phyloP scores from a whole-genome alignment of 2,797 vertebrate species.

The Periophthalmus magnuspinnatus region DNA sequence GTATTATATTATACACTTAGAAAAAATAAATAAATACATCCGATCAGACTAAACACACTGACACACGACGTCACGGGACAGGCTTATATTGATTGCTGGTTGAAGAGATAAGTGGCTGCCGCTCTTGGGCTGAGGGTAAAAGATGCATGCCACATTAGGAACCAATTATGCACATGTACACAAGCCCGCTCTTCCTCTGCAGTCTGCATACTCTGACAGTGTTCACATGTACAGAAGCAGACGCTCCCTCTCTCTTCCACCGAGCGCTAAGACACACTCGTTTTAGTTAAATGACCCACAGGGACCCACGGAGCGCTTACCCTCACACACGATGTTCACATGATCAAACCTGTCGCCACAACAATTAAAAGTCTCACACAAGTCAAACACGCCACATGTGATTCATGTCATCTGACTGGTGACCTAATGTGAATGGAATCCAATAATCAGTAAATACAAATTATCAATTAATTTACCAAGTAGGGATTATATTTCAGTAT shows the following conservation, averaged over 20 bases:
- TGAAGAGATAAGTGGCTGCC: slow-evolving; percentile 68
- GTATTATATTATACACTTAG: too few relatives aligned
- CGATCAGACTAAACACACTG: too few relatives aligned
- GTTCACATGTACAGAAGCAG: background rate
- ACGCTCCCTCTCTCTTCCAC: slow-evolving; percentile 41
- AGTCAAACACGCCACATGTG: background rate
- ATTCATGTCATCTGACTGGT: background rate
- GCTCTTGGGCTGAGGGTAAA: slow-evolving; percentile 63
- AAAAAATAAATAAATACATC: too few relatives aligned
- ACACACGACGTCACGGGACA: too few relatives aligned
- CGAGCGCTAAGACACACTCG: slow-evolving; percentile 63
- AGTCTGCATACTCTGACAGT: slow-evolving; percentile 11
- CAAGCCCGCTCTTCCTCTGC: slow-evolving; percentile 19
- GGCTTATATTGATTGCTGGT: slow-evolving; percentile 63
- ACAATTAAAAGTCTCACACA: background rate
- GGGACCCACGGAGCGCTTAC: slow-evolving; percentile 35
- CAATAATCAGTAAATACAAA: background rate
- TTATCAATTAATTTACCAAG: background rate
- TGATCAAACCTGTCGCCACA: slow-evolving; percentile 22
- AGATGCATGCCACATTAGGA: slow-evolving; percentile 76
- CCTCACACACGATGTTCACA: slow-evolving; percentile 29
- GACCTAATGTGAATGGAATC: background rate
- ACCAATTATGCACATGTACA: slow-evolving; percentile 73
- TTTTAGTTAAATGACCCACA: slow-evolving; percentile 71
- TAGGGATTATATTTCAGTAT: background rate